Conservation (phyloP, 1,140 invertebrate species). For the Aphaenogaster rudis region DNA sequence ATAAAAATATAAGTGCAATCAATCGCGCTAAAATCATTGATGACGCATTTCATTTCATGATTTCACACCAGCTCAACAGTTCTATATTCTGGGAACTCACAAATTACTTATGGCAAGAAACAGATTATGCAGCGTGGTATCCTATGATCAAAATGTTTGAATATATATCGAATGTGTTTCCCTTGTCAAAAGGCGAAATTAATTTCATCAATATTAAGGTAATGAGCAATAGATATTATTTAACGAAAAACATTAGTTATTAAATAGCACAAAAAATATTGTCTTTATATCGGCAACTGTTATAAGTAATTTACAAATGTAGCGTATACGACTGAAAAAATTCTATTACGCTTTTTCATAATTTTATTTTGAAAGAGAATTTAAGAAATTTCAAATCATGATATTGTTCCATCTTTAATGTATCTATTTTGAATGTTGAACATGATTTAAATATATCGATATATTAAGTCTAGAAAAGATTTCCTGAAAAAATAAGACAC, state of each 20-base stretch:
- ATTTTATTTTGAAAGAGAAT: too few relatives aligned
- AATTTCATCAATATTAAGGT: not conserved
- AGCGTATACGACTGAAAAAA: too few relatives aligned
- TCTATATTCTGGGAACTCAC: not conserved
- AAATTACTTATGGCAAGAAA: not conserved
- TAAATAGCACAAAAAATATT: too few relatives aligned
- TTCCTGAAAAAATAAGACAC: too few relatives aligned
- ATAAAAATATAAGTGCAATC: not conserved
- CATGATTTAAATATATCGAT: too few relatives aligned
- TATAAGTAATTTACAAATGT: too few relatives aligned
- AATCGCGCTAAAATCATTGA: conserved; percentile 8
- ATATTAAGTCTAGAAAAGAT: too few relatives aligned
- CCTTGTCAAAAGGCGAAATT: not conserved
- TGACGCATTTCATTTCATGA: not conserved
- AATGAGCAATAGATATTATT: not conserved
- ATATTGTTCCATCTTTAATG: too few relatives aligned
- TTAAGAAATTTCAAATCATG: too few relatives aligned
- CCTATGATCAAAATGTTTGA: conserved; percentile 62
- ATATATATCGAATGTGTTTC: not conserved
- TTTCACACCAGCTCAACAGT: not conserved
- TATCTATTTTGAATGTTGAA: too few relatives aligned
- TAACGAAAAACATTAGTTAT: not conserved
- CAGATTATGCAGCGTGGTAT: conserved; percentile 60
- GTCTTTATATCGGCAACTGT: too few relatives aligned
- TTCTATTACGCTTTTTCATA: too few relatives aligned